Conservation (phyloP, 2,797 vertebrate species). For the Sus cebifrons region DNA sequence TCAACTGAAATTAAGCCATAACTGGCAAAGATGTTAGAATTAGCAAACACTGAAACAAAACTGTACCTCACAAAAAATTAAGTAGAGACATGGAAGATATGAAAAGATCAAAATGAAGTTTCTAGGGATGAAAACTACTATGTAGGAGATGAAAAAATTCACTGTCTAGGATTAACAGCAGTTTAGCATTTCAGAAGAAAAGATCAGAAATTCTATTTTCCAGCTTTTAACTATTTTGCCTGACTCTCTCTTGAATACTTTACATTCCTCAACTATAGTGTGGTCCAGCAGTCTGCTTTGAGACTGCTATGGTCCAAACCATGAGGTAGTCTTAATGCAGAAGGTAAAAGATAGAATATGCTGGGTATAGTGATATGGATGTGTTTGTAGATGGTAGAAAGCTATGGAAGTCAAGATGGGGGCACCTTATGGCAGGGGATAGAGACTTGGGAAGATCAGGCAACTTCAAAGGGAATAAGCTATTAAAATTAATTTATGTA, state of each 20-base stretch:
- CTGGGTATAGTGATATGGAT: background rate
- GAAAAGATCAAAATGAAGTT: conserved; percentile 53
- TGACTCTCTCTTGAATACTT: conserved; percentile 28
- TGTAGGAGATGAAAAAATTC: background rate
- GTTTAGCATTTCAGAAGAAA: conserved; percentile 34
- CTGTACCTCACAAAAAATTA: conserved; percentile 17
- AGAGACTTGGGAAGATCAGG: conserved; percentile 2
- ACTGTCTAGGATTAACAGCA: conserved; percentile 22
- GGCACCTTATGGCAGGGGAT: background rate
- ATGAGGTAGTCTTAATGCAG: background rate
- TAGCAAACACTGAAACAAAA: conserved; percentile 30
- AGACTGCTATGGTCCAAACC: background rate
- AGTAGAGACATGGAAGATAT: background rate
- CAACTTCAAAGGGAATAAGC: conserved; percentile 47
- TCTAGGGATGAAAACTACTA: conserved; percentile 41
- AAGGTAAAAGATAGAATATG: background rate
- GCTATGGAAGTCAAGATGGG: background rate
- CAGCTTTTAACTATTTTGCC: conserved; percentile 9
- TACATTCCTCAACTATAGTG: background rate
- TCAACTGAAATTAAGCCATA: conserved; percentile 45
- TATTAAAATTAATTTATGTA: conserved; percentile 44
- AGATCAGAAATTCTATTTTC: background rate
- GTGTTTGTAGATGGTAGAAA: background rate
- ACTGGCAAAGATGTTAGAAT: conserved; percentile 10
- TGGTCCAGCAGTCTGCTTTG: background rate